Evolutionary conservation across 2,113 vertebrate genomes (phyloP), one percentile per base, ranked within the genome.

Genomic region (Microtus richardsoni): DNA sequence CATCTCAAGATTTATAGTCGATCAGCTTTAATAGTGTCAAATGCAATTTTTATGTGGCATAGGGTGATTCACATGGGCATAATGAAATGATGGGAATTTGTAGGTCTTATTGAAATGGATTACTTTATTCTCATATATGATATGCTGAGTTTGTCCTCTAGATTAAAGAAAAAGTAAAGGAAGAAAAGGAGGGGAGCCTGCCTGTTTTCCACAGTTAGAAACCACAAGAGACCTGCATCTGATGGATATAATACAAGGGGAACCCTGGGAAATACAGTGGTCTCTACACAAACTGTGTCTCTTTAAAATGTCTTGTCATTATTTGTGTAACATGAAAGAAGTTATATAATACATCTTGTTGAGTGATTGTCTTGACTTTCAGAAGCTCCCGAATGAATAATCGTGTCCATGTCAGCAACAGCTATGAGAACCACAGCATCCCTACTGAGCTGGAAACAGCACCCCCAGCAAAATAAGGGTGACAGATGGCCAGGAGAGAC

Each of bases 291-390:
- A 87, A 77, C 30, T 30, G 8, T 11, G 68, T 49, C 28, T 58
- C 85, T 66, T 66, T 71, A n/a, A 94, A 91, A 93, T 44, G 73
- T 12, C 49, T 75, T 68, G 17, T 71, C 75, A 95, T 41, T 66
- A 28, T 28, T 87, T 77, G 41, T 83, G n/a, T 91, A 17, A 66
- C 21, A 66, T 91, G 68, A 73, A 9, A 84, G 36, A 93, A 54
- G 13, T 58, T 36, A 89, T 39, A 33, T 82, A 41, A 80, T 39
- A 78, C 28, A 2, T 70, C 21, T 33, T 79, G 5, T 39, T 91
- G 33, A 91, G 70, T 47, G 28, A 26, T 41, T 87, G 70, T 49
- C 92, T 83, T 74, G 26, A 19, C n/a, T n/a, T 88, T 88, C 30
- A 92, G 71, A 8, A 66, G 16, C 33, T 64, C 39, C 36, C 91